Percentiles rank a stretch among this genome's conserved stretches.
phyloP scores from a whole-genome alignment of 2,113 vertebrate species.

The Cephalopterus ornatus region DNA sequence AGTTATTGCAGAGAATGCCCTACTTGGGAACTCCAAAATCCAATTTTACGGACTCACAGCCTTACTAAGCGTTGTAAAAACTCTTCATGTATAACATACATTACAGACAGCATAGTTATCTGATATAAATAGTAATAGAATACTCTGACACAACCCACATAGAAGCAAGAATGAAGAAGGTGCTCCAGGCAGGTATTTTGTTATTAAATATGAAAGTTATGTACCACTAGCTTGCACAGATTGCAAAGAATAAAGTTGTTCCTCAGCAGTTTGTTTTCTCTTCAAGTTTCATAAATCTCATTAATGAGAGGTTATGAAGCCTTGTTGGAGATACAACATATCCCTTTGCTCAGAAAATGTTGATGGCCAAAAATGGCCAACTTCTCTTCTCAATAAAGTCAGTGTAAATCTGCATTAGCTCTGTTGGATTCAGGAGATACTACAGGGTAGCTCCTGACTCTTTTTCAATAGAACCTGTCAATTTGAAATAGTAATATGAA shows the following conservation, averaged over 20 bases:
- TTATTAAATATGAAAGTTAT: not conserved
- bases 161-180: not conserved
- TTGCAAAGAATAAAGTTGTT: not conserved
- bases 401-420: not conserved
- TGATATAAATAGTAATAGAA: slow-evolving; percentile 4
- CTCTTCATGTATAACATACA: not conserved
- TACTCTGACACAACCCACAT: not conserved
- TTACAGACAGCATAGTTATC: not conserved
- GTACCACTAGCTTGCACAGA: not conserved
- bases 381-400: not conserved
- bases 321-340: not conserved
- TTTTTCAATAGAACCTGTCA: not conserved
- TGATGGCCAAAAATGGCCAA: not conserved
- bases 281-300: not conserved
- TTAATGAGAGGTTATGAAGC: not conserved
- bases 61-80: slow-evolving; percentile 29
- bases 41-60: slow-evolving; percentile 31
- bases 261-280: not conserved
- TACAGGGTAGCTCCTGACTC: not conserved
- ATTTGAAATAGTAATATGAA: not conserved
- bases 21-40: slow-evolving; percentile 2
- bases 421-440: not conserved
- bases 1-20: slow-evolving; percentile 60
- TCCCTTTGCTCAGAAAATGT: not conserved
- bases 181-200: not conserved